A percentile compares a stretch with the other conserved stretches of the same genome.
phyloP scores from a whole-genome alignment of 2,113 vertebrate species.

The Rhabdomys dilectus region DNA sequence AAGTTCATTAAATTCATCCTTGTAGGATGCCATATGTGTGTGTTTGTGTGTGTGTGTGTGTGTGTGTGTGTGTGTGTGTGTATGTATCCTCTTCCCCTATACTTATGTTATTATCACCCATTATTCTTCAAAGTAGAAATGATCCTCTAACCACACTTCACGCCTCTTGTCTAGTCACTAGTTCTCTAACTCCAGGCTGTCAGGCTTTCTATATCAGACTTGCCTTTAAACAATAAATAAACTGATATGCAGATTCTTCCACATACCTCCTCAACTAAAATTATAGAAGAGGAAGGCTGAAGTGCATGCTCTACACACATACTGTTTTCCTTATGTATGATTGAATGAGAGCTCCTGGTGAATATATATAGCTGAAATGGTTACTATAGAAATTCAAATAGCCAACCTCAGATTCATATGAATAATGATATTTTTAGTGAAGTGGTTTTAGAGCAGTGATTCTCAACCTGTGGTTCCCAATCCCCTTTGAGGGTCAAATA shows the following conservation, averaged over 20 bases:
- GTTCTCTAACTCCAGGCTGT: background rate
- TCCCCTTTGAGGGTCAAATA: background rate
- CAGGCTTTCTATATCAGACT: background rate
- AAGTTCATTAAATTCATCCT: too few species aligned
- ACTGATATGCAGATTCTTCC: background rate
- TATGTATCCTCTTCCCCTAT: background rate
- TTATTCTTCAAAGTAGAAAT: background rate
- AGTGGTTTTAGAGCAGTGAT: background rate
- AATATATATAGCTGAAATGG: background rate
- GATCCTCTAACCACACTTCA: background rate
- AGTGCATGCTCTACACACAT: background rate
- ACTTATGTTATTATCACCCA: background rate
- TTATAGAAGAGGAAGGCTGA: background rate
- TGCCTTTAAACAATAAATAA: conserved; percentile 12
- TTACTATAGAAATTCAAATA: conserved; percentile 20
- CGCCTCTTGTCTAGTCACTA: background rate
- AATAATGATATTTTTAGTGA: background rate
- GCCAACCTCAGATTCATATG: background rate
- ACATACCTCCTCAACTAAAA: background rate
- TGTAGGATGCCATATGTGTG: background rate
- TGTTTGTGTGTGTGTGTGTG: too few species aligned
- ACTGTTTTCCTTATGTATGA: background rate
- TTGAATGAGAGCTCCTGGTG: background rate
- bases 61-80: too few species aligned
- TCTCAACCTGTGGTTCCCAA: background rate